Conservation (phyloP, 1,140 invertebrate genomes). For the Acromyrmex heyeri region DNA sequence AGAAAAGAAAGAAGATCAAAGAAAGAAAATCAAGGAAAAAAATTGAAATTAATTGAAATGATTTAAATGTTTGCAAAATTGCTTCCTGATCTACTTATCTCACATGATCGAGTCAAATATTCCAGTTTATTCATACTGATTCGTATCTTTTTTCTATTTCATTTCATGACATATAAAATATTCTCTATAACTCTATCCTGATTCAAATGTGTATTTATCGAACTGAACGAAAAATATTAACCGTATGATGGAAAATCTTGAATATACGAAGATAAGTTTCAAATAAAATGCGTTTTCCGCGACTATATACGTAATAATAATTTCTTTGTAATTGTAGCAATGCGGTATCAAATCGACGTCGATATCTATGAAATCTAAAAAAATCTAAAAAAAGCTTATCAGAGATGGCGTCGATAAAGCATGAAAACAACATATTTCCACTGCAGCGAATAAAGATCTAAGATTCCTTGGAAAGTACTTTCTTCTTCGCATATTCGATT, state of each 20-base stretch:
- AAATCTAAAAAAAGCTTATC: conserved; percentile 28
- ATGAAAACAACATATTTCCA: conserved; percentile 51
- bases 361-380: neutral
- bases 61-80: neutral
- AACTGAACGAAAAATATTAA: neutral
- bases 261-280: neutral
- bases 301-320: neutral
- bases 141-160: neutral
- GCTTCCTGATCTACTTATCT: neutral
- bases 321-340: neutral
- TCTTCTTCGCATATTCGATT: conserved; percentile 45
- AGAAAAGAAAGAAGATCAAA: neutral
- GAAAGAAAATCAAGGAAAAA: no score
- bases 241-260: neutral
- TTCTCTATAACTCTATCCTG: neutral
- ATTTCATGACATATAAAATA: neutral
- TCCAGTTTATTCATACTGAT: neutral
- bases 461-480: neutral
- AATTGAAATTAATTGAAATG: neutral
- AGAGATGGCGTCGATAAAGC: conserved; percentile 2
- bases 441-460: neutral
- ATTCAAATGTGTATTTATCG: no score
- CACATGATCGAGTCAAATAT: neutral
- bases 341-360: neutral
- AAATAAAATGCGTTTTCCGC: neutral